phyloP scores from a whole-genome alignment of 2,113 vertebrate species.

The Pampusana beccarii region DNA sequence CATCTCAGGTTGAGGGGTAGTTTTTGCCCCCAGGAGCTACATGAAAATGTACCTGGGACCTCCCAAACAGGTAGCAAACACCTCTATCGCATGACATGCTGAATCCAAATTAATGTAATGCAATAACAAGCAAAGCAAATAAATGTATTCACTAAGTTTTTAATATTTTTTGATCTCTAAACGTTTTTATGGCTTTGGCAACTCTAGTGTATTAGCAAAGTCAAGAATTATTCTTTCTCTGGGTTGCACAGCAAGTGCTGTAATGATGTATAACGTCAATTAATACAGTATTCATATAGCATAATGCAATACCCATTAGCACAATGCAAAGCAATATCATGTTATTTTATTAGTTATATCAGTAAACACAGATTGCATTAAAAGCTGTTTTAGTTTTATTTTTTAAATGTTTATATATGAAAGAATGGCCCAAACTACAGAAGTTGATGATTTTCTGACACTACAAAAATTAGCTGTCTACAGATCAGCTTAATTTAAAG shows the following conservation, averaged over 20 bases:
- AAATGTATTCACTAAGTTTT: not conserved
- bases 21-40: not conserved
- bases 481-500: constrained; percentile 74
- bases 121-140: not conserved
- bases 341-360: constrained; percentile 73
- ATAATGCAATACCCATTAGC: constrained; percentile 70
- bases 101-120: not conserved
- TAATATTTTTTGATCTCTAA: not conserved
- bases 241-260: constrained; percentile 38
- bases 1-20: not conserved
- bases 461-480: constrained; percentile 69
- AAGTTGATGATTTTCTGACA: constrained; percentile 62
- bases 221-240: constrained; percentile 1
- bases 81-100: not conserved
- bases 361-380: constrained; percentile 80
- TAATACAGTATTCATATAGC: constrained; percentile 47
- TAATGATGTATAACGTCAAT: constrained; percentile 56
- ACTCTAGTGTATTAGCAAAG: not conserved
- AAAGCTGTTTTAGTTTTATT: constrained; percentile 74
- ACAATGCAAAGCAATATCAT: constrained; percentile 72
- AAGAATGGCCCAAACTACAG: constrained; percentile 62
- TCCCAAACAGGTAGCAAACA: not conserved
- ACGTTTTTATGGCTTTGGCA: not conserved
- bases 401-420: constrained; percentile 66
- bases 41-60: not conserved